phyloP scores from a whole-genome alignment of 2,113 vertebrate species.

The Uria lomvia region DNA sequence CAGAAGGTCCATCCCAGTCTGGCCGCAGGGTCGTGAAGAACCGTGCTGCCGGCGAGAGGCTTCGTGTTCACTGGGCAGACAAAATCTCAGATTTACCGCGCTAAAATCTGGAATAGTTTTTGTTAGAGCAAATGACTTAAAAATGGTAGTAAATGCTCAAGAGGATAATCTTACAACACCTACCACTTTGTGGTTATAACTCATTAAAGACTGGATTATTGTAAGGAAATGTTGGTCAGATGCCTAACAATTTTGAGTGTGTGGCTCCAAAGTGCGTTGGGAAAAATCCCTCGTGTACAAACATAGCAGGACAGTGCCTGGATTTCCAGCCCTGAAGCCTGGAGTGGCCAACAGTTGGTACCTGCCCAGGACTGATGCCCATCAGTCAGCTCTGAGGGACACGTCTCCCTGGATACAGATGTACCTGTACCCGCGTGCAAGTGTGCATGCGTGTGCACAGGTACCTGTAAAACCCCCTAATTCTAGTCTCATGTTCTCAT shows the following conservation, averaged over 20 bases:
- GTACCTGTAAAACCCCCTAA: rapidly evolving
- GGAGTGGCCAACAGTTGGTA: not conserved
- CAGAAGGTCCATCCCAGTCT: rapidly evolving
- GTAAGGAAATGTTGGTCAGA: not conserved
- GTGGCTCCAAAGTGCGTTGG: rapidly evolving
- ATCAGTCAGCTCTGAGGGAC: rapidly evolving
- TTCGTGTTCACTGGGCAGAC: not conserved
- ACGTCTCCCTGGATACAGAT: rapidly evolving
- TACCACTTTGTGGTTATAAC: rapidly evolving
- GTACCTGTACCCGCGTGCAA: not conserved
- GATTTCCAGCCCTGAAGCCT: not conserved
- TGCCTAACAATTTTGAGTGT: rapidly evolving
- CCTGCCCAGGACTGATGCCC: not conserved
- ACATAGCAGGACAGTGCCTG: not conserved
- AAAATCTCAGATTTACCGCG: not conserved
- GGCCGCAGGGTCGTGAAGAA: not conserved
- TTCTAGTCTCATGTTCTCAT: not conserved
- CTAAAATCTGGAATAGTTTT: not conserved
- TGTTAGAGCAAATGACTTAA: not conserved
- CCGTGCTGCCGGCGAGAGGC: no score
- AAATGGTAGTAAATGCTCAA: not conserved
- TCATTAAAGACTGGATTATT: not conserved
- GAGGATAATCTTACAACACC: not conserved
- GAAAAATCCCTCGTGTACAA: not conserved
- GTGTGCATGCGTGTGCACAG: rapidly evolving